Evolutionary conservation across 2,888 invertebrate genomes (phyloP), one percentile per base, ranked within the genome.

Genomic region (Blera fallax): DNA sequence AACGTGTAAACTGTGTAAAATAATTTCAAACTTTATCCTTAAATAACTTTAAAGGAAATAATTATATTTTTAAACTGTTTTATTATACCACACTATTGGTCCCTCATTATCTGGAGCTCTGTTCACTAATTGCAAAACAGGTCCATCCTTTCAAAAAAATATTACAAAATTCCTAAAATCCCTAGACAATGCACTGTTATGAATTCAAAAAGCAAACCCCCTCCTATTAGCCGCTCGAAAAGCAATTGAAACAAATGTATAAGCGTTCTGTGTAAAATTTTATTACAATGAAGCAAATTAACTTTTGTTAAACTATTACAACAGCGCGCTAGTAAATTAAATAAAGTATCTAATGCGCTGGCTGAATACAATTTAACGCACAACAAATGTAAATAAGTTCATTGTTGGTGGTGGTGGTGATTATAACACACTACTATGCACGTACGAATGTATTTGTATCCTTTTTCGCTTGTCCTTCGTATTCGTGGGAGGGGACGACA

Each of bases 251-350:
- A 58, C 34, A 58, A 58, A 16, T 14, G 8, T 32, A 7, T 52
- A 8, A 18, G 7, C 50, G 50, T 27, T 10, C 0, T 52, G 24
- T 6, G 16, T 18, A 56, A 58, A 58, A 58, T 37, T 37, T 21
- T 40, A 58, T 58, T 58, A 58, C 40, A 58, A 58, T 56, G 56
- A 58, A 58, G 3, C 58, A 40, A 40, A 58, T 58, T 58, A 58
- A 58, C 58, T 58, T 58, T 58, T 34, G 34, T 18, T 34, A 10
- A 11, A 34, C 34, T 18, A 56, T 56, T 1, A 56, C 10, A 14
- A 18, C 8, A 14, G 10, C 1, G 11, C 11, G 11, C 11, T 7
- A 18, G 58, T 21, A 58, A 34, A 58, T 21, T 58, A 34, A 56
- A 58, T 21, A 58, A 32, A 16, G 16, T 32, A 18, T 14, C 54